These are phyloP conservation scores for Polydrusus pterygomalis DNA, from an alignment of 2,888 invertebrate species.

Conservation along the genomic window DNA sequence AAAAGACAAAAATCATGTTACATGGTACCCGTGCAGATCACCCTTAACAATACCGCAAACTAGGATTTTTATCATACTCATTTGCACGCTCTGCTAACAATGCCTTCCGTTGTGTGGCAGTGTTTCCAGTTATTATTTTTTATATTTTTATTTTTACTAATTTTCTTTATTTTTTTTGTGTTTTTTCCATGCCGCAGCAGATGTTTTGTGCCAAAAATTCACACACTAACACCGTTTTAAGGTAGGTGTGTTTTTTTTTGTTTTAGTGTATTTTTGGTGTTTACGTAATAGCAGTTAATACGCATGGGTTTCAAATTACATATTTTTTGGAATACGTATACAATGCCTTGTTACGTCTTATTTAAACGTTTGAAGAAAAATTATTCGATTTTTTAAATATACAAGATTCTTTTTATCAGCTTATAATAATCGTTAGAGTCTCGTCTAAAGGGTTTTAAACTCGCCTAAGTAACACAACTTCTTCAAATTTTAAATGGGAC, in stretches of 20 bases:
- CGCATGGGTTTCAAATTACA: constrained; percentile 21
- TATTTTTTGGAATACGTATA: too few species aligned
- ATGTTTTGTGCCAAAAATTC: constrained; percentile 70
- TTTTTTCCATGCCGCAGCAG: constrained; percentile 69
- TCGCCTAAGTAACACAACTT: background rate
- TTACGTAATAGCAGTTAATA: constrained; percentile 21
- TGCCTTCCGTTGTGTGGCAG: constrained; percentile 31
- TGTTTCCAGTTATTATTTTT: constrained; percentile 40
- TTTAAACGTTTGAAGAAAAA: constrained; percentile 11
- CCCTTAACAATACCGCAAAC: too few species aligned
- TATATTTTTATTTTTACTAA: constrained; percentile 71
- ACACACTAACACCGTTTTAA: constrained; percentile 64
- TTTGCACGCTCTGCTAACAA: constrained; percentile 49
- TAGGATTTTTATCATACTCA: constrained; percentile 5
- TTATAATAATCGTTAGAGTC: too few species aligned
- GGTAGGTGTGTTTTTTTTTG: constrained; percentile 65
- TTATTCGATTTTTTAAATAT: background rate
- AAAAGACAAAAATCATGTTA: too few species aligned
- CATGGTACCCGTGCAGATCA: too few species aligned
- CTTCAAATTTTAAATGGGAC: constrained; percentile 24
- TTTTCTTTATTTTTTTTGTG: constrained; percentile 63
- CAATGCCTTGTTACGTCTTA: background rate
- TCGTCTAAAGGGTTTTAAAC: background rate
- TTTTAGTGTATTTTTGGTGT: constrained; percentile 33
- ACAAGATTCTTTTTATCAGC: background rate